Base-by-base conservation (phyloP, 2,113 vertebrate species). In the Stigmatopora nigra region DNA sequence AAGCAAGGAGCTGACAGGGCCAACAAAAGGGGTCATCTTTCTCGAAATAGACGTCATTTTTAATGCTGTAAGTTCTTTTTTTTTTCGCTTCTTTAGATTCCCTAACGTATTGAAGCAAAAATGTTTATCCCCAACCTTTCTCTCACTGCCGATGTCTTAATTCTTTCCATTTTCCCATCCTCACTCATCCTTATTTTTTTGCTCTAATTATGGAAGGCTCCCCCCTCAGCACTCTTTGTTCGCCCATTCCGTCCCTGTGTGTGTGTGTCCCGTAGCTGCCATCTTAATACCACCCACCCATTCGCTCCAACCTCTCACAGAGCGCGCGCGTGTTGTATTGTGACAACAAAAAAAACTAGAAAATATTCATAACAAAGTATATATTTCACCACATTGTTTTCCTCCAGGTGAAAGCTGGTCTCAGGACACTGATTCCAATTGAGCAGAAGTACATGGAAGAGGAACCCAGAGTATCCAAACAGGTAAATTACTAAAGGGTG, bases 1-100 rank as follows among this genome's bases (percentile, higher is more conserved):
- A 98, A 98, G 97, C 96, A 99, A 99, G 96, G 93, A 98, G 93
- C 94, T 99, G 96, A 98, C 97, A 95, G 95, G 94, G 94, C 94
- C 95, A 95, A 98, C 97, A 93, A 98, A 99, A 92, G 97, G 96
- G 94, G 95, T 98, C 95, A 98, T 99, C 95, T 95, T 95, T 93
- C 95, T 99, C 90, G 97, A 99, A 98, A 97, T 98, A 96, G 96
- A 99, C 93, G 95, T 99, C 94, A 96, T 98, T 96, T 99, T 95
- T 95, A 98, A 99, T 91, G 93, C 95, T 92, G 95, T 99, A 97
- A 99, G 96, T 98, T 92, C 93, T 92, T 93, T 92, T 93, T 93
- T 92, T 90, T 92, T 92, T 80, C 82, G 65, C 79, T 81, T 92
- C 92, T 92, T 78, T 82, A 65, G 56, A 77, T 81, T 84, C 75